Evolutionary conservation across 1,140 invertebrate species (phyloP), one percentile per base, ranked within the genome.

Genomic region (Pogonus chalceus): DNA sequence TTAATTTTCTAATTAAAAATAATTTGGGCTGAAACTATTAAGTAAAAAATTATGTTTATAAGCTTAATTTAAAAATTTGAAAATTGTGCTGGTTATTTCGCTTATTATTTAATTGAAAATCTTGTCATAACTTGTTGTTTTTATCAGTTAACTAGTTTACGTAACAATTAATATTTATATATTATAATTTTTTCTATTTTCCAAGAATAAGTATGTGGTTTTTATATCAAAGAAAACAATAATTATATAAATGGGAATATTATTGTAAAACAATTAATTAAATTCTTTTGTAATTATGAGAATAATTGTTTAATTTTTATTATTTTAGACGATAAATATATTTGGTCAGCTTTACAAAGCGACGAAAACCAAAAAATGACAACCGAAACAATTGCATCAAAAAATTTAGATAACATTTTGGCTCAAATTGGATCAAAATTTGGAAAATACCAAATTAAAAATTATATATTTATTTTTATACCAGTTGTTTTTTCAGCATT

Each of bases 401-500:
- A 65, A 9, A 61, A 67, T 22, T 59, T 72, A 21, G 71, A 72
- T 58, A 53, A 54, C 20, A 62, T 71, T 37, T 51, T 72, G 31
- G 21, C 50, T 0, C 65, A 72, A 58, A 50, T 78, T 16, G 74
- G 76, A 43, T 16, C 7, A 2, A 67, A 73, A 51, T 75, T 79
- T 56, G 77, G 78, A 51, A 68, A 69, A 57, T 79, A 75, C 58
- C 77, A 79, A 61, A 59, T 70, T 18, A 60, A 65, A 9, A 72
- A 72, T 51, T 76, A 76, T 51, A 54, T 62, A 20, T 64, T 78
- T 49, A 66, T 79, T 4, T 69, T 70, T 52, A 54, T 82, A 56
- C 78, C 79, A n/a, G 71, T 81, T 48, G 61, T 78, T 47, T 72
- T 81, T 56, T 67, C 79, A 2, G 79, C 77, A 49, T 70, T 76